A percentile compares a stretch with the other conserved stretches of the same genome.
phyloP scores from a whole-genome alignment of 2,113 vertebrate genomes.

The Phoenicopterus ruber region DNA sequence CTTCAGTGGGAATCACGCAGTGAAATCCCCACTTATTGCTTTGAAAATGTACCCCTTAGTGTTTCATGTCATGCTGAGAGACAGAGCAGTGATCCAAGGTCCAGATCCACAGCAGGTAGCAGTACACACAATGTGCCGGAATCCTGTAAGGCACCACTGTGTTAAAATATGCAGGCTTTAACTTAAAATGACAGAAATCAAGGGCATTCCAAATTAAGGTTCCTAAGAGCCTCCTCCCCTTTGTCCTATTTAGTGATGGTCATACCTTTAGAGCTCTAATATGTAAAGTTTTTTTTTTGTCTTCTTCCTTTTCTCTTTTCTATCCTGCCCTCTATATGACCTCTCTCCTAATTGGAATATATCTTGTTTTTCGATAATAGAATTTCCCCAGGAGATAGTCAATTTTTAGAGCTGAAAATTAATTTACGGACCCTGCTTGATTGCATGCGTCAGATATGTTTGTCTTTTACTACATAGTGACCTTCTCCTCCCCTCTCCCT shows the following conservation, averaged over 20 bases:
- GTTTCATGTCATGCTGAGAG: conserved; percentile 38
- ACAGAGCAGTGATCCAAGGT: conserved; percentile 44
- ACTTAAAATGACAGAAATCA: conserved; percentile 57
- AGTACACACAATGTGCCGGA: background rate
- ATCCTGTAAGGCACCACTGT: conserved; percentile 17
- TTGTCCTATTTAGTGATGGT: background rate
- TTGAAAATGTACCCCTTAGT: conserved; percentile 50
- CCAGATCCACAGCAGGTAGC: conserved; percentile 42
- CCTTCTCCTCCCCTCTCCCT: conserved; percentile 46
- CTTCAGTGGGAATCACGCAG: conserved; percentile 1
- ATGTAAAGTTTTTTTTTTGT: background rate
- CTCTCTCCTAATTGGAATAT: conserved; percentile 60
- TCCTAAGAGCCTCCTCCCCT: background rate
- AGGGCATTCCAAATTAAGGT: conserved; percentile 46
- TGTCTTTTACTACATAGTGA: conserved; percentile 54
- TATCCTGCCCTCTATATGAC: conserved; percentile 37
- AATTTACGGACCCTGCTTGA: conserved; percentile 48
- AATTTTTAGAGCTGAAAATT: conserved; percentile 66
- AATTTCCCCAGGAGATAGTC: conserved; percentile 63
- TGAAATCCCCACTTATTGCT: background rate
- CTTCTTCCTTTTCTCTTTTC: conserved; percentile 21
- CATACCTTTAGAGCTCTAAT: conserved; percentile 6
- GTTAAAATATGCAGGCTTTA: conserved; percentile 49
- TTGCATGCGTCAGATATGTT: conserved; percentile 55
- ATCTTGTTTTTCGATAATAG: conserved; percentile 69